These are phyloP conservation scores for Cyphomyrmex costatus DNA, from an alignment of 1,140 invertebrate genomes.

Conservation along the genomic window DNA sequence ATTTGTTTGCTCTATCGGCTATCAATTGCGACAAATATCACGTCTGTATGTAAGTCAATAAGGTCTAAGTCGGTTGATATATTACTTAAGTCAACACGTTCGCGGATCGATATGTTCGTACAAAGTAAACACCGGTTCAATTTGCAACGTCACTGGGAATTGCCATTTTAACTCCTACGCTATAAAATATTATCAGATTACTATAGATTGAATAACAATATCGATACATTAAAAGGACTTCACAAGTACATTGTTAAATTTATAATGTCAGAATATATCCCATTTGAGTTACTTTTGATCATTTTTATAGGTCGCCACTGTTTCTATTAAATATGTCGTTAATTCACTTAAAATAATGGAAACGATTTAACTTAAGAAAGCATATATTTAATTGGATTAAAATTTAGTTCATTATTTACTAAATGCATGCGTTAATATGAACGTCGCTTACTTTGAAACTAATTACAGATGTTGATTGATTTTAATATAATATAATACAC, in stretches of 20 bases:
- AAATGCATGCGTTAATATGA: no score
- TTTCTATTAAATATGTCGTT: no score
- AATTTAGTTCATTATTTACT: no score
- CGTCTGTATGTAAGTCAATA: constrained; percentile 9
- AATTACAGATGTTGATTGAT: no score
- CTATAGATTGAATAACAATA: background rate
- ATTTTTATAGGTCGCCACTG: no score
- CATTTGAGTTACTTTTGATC: no score
- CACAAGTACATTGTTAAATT: background rate
- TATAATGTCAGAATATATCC: no score
- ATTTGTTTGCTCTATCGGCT: background rate
- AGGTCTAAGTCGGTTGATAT: background rate
- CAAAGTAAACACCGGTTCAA: background rate
- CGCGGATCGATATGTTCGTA: background rate
- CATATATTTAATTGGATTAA: no score
- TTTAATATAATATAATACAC: no score
- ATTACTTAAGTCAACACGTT: constrained; percentile 7
- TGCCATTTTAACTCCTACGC: background rate
- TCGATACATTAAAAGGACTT: background rate
- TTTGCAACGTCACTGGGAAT: background rate
- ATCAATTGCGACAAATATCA: constrained; percentile 9
- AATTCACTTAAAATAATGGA: no score
- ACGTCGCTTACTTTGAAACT: no score
- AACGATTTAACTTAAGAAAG: no score
- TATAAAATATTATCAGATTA: background rate